A percentile compares a stretch with the other conserved stretches of the same genome.
Evolutionary conservation across 2,113 vertebrate genomes (phyloP).

Genomic region (Fulmarus glacialis): DNA sequence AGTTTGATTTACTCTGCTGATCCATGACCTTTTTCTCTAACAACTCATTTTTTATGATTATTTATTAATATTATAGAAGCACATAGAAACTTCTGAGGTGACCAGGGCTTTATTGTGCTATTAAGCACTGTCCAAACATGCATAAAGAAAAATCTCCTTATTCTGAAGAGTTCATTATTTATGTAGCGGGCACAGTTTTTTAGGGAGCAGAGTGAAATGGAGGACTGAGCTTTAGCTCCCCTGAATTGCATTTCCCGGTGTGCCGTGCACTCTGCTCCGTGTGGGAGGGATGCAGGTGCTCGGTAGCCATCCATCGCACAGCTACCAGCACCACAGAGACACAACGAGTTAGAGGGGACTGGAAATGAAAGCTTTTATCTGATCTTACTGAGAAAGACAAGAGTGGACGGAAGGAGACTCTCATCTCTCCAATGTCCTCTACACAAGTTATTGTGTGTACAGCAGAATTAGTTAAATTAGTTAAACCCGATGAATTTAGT

Average conservation of each 20-base stretch:
- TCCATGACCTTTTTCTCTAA: conserved; percentile 27
- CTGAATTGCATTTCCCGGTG: neutral
- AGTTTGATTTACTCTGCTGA: conserved; percentile 56
- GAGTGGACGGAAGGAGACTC: neutral
- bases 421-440: neutral
- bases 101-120: neutral
- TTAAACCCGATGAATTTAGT: neutral
- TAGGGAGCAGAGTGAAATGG: neutral
- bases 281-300: neutral
- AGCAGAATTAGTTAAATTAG: neutral
- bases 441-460: neutral
- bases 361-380: neutral
- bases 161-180: neutral
- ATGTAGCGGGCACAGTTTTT: neutral
- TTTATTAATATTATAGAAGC: conserved; percentile 17
- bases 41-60: conserved; percentile 45
- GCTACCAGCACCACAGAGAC: neutral
- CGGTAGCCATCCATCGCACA: accelerated
- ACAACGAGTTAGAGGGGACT: accelerated
- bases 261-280: neutral
- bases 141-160: neutral
- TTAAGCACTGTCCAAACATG: conserved; percentile 2
- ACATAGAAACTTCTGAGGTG: neutral
- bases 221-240: neutral
- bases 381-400: neutral